Base-by-base conservation (phyloP, 1,140 invertebrate genomes). In the Lepidostoma basale region DNA sequence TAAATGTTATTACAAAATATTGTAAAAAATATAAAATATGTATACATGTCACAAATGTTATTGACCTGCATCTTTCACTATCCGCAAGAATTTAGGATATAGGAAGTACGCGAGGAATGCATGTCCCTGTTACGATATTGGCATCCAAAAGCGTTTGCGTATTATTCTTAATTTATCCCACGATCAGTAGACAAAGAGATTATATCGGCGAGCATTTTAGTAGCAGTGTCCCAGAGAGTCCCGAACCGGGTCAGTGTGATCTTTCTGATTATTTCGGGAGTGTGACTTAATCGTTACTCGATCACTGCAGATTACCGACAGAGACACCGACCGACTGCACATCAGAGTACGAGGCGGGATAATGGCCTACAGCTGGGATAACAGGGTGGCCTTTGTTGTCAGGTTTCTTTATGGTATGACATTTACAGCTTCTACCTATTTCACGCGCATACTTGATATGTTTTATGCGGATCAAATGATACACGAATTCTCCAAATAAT, bases 301-400 rank as follows among this genome's bases (percentile, higher is more conserved):
- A 54, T 39, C 54, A n/a, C 18, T 6, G 30, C 22, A n/a, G 18
- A 12, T 23, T 5, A 12, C 30, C 5, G 30, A 22, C 18, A 33
- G 25, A 30, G 4, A 1, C 0, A 30, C 12, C 14, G 6, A 4
- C n/a, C 12, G 25, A 14, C 33, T 39, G 4, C 10, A 30, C n/a
- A 40, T 16, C 54, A 4, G n/a, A 54, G 16, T 6, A 12, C 18
- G 20, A 39, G 54, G 36, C 54, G 30, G 30, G 54, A 59, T n/a
- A 54, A 89, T 90, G 88, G 88, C 89, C 20, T 91, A 91, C 79
- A 87, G 85, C 76, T 93, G 91, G 91, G 88, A 92, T 75, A 92
- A 90, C 82, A 85, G 91, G 74, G 90, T 92, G 68, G 87, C 86
- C 75, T 93, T 92, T 77, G 88, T 93, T 75, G 90, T 92, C 62